phyloP scores from a whole-genome alignment of 2,797 vertebrate species.

The Ciconia nigra region DNA sequence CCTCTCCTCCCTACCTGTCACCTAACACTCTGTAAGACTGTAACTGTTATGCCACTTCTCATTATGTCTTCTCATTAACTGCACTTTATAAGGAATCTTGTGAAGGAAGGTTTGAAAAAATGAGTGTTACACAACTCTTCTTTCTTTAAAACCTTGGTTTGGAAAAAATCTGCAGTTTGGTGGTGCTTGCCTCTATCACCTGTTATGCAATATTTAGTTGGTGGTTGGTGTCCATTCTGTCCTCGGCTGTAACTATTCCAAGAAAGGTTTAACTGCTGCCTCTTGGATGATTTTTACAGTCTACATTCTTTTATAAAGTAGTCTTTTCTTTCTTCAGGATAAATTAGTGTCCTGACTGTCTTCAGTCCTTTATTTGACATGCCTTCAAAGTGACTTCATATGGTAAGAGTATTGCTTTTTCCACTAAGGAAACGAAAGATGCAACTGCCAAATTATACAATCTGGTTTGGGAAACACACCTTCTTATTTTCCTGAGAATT shows the following conservation, averaged over 20 bases:
- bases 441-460: constrained; percentile 35
- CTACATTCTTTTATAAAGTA: constrained; percentile 44
- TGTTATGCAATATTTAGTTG: not conserved
- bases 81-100: not conserved
- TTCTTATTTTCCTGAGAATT: constrained; percentile 7
- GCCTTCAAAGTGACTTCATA: constrained; percentile 60
- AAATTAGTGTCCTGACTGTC: constrained; percentile 42
- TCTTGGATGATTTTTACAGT: constrained; percentile 40
- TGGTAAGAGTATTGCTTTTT: constrained; percentile 46
- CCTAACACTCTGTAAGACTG: fast-evolving
- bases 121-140: not conserved
- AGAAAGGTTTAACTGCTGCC: constrained; percentile 19
- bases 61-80: not conserved
- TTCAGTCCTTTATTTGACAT: constrained; percentile 47
- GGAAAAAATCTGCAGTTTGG: not conserved
- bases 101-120: not conserved
- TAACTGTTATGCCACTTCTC: not conserved
- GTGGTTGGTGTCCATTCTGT: not conserved
- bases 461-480: constrained; percentile 40
- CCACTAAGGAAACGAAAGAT: constrained; percentile 40
- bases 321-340: constrained; percentile 54
- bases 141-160: not conserved
- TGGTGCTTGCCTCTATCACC: not conserved
- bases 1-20: not conserved
- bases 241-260: not conserved